Evolutionary conservation across 2,888 invertebrate species (phyloP).

Genomic region (Lycocerus yunnanus): DNA sequence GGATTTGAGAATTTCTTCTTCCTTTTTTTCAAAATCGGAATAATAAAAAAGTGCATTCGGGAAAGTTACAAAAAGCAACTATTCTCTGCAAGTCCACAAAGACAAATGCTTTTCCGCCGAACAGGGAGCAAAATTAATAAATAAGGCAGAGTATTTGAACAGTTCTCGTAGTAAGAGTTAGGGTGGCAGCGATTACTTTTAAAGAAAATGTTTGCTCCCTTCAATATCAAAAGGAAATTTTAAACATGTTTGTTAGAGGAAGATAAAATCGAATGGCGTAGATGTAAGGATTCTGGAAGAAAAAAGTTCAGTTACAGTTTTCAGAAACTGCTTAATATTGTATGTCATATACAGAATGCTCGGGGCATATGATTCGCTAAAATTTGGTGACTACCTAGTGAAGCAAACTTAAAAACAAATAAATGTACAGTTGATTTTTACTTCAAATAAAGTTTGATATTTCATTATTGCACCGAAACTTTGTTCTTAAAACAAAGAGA

Average conservation of each 20-base stretch:
- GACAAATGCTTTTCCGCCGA: conserved; percentile 38
- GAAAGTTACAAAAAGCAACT: conserved; percentile 40
- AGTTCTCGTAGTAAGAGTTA: conserved; percentile 15
- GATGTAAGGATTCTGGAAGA: neutral
- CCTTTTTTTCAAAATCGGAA: neutral
- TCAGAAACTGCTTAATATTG: conserved; percentile 33
- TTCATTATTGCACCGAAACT: neutral
- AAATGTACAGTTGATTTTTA: conserved; percentile 5
- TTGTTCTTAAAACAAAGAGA: neutral
- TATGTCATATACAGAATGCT: conserved; percentile 34
- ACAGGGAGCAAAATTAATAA: conserved; percentile 36
- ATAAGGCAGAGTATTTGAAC: conserved; percentile 34
- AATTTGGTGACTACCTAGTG: conserved; percentile 10
- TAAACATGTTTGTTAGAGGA: neutral
- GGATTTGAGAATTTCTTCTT: neutral
- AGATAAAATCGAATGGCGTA: neutral
- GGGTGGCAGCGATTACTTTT: conserved; percentile 10
- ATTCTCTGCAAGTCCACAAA: conserved; percentile 44
- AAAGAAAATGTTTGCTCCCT: neutral
- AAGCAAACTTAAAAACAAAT: conserved; percentile 10
- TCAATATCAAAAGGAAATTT: neutral
- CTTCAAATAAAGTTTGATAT: conserved; percentile 2
- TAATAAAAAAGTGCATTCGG: neutral
- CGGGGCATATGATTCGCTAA: conserved; percentile 21
- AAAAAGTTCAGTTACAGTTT: conserved; percentile 21